Evolutionary conservation across 2,888 invertebrate species (phyloP), one percentile per base, ranked within the genome.

Genomic region (Amphipoea lucens): DNA sequence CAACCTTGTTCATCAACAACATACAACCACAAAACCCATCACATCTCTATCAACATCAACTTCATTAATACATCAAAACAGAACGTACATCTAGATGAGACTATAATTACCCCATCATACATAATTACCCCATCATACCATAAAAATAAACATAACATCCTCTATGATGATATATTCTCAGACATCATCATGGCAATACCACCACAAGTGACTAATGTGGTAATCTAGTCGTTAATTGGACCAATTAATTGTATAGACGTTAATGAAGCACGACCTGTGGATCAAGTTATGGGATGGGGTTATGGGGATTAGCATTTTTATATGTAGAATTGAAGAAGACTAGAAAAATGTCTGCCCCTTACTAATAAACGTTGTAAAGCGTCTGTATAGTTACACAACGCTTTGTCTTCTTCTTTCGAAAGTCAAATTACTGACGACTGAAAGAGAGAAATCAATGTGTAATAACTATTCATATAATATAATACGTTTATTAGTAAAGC

Each of bases 141-240:
- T 69, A 81, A 23, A 42, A 54, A 68, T 57, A 51, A 73, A 66
- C 9, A n/a, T 23, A 72, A 72, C 42, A 54, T 23, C 36, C 48
- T 63, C 66, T 11, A 67, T 62, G 60, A 75, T 74, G n/a, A 66
- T 60, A 60, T 67, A 82, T 82, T 87, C 82, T 54, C 75, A 73
- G 67, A 78, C 85, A 79, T 81, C 80, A 81, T 77, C 40, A 67
- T 51, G 20, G 29, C 29, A 29, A 23, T 66, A 23, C 48, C 11
- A 48, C 29, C 51, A 36, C 68, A 29, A 78, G 66, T 87, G 85
- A 84, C 70, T 82, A 81, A 87, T 82, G 71, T 45, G 71, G 83
- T 87, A 86, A 85, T 88, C 83, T 85, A 87, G 74, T 54, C 70
- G 84, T 83, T 90, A 90, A 91, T 90, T 91, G 89, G 74, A 72